Base-by-base conservation (phyloP, 2,797 vertebrate genomes). In the Hybognathus amarus region DNA sequence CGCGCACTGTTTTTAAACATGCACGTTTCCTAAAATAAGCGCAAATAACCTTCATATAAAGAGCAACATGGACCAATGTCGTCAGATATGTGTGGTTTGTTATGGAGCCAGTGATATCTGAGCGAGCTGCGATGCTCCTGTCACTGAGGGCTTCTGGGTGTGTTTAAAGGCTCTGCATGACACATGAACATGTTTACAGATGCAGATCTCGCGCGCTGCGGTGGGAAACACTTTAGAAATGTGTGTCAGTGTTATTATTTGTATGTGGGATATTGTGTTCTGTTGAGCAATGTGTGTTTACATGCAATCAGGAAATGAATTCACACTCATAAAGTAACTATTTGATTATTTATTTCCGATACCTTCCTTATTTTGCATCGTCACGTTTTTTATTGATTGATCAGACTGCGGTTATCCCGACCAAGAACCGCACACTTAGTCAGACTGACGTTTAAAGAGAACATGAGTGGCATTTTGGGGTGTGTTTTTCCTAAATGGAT, bases 151-250 rank as follows among this genome's bases (percentile, higher is more conserved):
- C 38, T 24, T 74, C 70, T 66, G 56, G 80, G 69, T 82, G 80
- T 81, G 77, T 77, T 45, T 77, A 30, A 64, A 77, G 54, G 36
- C 13, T 27, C 38, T 47, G 75, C 59, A 20, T 67, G 30, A 79
- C 45, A 68, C 63, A 79, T 68, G 12, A 54, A 52, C 20, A 52
- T 67, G 79, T 80, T 38, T 18, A 63, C 40, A 59, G 69, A 47
- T 64, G 79, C 38, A 40, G 75, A 56, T 7, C n/a, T 67, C 77
- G 1, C 5, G n/a, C 54, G 4, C 27, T 24, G 22, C 33, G 0
- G 13, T 59, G 6, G 10, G 12, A 73, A 50, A 47, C 17, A 59
- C 17, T 30, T 1, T 2, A 13, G 4, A 47, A 33, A 59, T 33
- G 24, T 61, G 50, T 80, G 24, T 30, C 15, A 7, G 9, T 56